Evolutionary conservation across 2,797 vertebrate species (phyloP), one percentile per base, ranked within the genome.

Genomic region (Pitangus sulphuratus): DNA sequence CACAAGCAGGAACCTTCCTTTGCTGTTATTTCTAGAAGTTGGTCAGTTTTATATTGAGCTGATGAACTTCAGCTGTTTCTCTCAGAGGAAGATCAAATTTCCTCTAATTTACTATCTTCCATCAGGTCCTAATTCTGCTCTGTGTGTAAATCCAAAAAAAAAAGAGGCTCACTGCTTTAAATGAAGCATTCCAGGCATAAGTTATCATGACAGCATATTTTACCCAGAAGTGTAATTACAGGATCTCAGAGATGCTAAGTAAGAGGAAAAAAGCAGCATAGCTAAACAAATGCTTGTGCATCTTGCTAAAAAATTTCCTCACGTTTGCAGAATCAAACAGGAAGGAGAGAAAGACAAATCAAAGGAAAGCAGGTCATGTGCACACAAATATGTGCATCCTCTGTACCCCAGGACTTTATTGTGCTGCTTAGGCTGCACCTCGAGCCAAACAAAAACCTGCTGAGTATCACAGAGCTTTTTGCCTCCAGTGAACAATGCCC

Each of bases 171-270:
- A 81, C 9, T 31, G 76, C 37, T 94, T 87, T 72, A 93, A 93
- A 89, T 1, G 48, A 31, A 40, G 65, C 20, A 75, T 81, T 84
- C 61, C 25, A 79, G 75, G 39, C 69, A 45, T 81, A 95, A 95
- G 54, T 91, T 91, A 85, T 87, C 79, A 50, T 47, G 79, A 89
- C 89, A 94, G 82, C 50, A n/a, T 80, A 85, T 92, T 96, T 90
- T 89, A 87, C 93, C 72, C 93, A 91, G 79, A 92, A 94, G 92
- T 78, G 58, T 79, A 95, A 97, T 96, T 96, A 94, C 91, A 93
- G 84, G 60, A 90, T 78, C 84, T 88, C 79, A 92, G 81, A 96
- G 91, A 93, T 96, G 96, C 92, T 90, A 96, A 84, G 68, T 92
- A 96, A 92, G 93, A 87, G 42, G 48, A 82, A 94, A 93, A 96